Conservation (phyloP, 1,140 invertebrate genomes). For the Drosophila prosaltans region DNA sequence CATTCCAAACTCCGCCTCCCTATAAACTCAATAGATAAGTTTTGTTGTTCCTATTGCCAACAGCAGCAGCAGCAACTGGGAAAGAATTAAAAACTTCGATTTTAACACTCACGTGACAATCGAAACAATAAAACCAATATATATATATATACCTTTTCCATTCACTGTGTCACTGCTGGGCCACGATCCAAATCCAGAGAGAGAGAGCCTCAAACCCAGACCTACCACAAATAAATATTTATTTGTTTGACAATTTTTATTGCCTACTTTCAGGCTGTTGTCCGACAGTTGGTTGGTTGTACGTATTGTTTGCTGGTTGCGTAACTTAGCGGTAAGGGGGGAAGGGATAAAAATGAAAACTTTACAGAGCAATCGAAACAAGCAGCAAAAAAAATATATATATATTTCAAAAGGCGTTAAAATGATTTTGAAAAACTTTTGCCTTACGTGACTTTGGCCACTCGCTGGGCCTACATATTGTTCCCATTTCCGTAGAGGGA, state of each 20-base stretch:
- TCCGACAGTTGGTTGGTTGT: slow-evolving; percentile 13
- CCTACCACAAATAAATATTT: slow-evolving; percentile 72
- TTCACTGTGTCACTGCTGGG: not conserved
- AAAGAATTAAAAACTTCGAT: slow-evolving; percentile 38
- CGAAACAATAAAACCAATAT: slow-evolving; percentile 58
- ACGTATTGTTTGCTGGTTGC: slow-evolving; percentile 21
- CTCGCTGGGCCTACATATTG: slow-evolving; percentile 62
- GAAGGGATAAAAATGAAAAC: slow-evolving; percentile 28
- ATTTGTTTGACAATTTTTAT: slow-evolving; percentile 79
- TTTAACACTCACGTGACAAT: slow-evolving; percentile 44
- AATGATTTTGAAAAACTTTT: slow-evolving; percentile 75
- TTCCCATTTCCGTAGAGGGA: slow-evolving; percentile 45
- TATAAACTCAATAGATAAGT: slow-evolving; percentile 16
- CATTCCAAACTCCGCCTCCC: not conserved
- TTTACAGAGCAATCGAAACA: slow-evolving; percentile 32
- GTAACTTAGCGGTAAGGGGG: not conserved
- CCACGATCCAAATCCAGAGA: too few relatives aligned
- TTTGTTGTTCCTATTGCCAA: slow-evolving; percentile 10
- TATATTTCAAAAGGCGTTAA: slow-evolving; percentile 71
- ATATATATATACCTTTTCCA: slow-evolving; percentile 9
- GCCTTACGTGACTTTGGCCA: slow-evolving; percentile 69
- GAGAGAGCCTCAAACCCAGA: slow-evolving; percentile 32
- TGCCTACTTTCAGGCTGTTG: slow-evolving; percentile 67
- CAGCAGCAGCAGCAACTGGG: not conserved
- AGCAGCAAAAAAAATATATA: slow-evolving; percentile 40